Conservation (phyloP, 2,888 invertebrate species). For the Tachina lurida region DNA sequence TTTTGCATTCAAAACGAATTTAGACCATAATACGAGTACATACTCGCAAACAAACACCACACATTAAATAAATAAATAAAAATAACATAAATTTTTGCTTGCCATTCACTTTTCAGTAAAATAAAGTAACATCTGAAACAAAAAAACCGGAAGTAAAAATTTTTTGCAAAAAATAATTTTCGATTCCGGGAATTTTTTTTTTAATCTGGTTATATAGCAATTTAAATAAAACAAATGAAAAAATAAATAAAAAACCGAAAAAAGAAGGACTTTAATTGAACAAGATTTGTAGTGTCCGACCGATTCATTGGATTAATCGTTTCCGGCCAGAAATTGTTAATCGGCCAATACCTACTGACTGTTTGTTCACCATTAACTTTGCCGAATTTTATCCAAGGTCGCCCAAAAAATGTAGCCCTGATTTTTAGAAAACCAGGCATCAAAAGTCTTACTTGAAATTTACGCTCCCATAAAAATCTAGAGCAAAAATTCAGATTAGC, state of each 20-base stretch:
- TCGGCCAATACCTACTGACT: too few species aligned
- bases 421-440: too few species aligned
- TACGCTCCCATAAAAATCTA: too few species aligned
- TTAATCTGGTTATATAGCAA: not conserved
- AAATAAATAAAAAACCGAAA: not conserved
- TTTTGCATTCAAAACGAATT: constrained; percentile 53
- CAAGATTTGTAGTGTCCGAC: too few species aligned
- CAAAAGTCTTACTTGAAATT: too few species aligned
- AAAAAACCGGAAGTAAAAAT: constrained; percentile 40
- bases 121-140: not conserved
- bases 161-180: not conserved
- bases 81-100: constrained; percentile 13
- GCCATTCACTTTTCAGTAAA: constrained; percentile 50
- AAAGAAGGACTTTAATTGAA: not conserved
- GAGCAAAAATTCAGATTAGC: too few species aligned
- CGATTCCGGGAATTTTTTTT: not conserved
- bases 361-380: too few species aligned
- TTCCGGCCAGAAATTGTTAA: too few species aligned
- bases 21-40: not conserved
- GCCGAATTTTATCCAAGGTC: too few species aligned
- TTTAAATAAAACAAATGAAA: not conserved
- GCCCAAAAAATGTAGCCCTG: too few species aligned
- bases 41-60: constrained; percentile 11
- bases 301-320: too few species aligned
- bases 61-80: constrained; percentile 11